phyloP scores from a whole-genome alignment of 2,113 vertebrate genomes.

The Festucalex cinctus region DNA sequence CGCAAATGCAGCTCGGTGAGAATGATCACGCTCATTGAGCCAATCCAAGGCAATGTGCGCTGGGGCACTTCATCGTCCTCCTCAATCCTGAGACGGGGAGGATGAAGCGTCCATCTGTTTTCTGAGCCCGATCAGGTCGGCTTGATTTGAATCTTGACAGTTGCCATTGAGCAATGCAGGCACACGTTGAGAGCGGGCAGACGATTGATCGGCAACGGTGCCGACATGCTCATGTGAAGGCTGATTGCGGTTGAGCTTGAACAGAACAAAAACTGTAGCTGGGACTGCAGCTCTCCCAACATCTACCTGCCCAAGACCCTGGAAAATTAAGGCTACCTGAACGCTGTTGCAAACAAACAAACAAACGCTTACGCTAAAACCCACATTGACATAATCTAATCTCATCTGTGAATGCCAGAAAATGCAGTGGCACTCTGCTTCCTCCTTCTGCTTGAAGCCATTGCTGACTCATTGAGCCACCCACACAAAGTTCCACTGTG shows the following conservation, averaged over 20 bases:
- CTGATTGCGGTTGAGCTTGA: constrained; percentile 53
- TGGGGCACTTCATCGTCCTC: not conserved
- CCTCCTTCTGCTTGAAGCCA: no score
- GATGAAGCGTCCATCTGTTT: constrained; percentile 37
- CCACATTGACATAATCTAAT: no score
- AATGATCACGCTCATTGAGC: constrained; percentile 4
- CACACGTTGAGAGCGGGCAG: constrained; percentile 20
- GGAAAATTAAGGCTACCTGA: no score
- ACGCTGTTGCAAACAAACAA: no score
- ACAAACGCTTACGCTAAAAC: no score
- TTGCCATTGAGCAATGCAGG: constrained; percentile 49
- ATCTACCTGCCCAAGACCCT: no score
- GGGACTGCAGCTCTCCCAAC: not conserved
- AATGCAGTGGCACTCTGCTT: no score
- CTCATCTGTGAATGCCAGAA: no score
- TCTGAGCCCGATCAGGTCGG: constrained; percentile 45
- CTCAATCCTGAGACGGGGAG: constrained; percentile 7
- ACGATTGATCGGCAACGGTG: constrained; percentile 33
- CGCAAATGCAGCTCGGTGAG: not conserved
- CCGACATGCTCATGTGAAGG: constrained; percentile 46
- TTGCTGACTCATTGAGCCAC: no score
- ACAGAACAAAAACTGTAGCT: constrained; percentile 1
- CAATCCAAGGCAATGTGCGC: not conserved
- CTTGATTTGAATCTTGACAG: constrained; percentile 50
- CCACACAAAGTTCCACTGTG: no score